These are phyloP conservation scores for Dinomys branickii DNA, from an alignment of 2,113 vertebrate species.

Conservation along the genomic window DNA sequence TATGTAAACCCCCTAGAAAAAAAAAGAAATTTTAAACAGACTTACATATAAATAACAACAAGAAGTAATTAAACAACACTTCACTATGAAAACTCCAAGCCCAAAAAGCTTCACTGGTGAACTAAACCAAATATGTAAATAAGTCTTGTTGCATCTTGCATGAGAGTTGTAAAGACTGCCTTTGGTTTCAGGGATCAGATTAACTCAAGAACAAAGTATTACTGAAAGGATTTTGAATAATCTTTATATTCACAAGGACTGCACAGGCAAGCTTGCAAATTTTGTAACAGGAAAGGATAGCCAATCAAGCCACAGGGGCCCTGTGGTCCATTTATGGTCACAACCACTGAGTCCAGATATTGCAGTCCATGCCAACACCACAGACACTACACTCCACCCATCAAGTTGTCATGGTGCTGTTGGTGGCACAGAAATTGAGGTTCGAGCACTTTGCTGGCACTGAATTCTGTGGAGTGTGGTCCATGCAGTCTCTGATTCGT, in stretches of 20 bases:
- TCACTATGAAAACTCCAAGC: not conserved
- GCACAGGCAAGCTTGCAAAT: not conserved
- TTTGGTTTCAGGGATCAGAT: not conserved
- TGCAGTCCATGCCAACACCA: not conserved
- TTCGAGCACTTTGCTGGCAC: too few species aligned
- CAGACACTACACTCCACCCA: accelerated
- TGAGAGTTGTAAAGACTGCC: not conserved
- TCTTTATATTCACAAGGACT: not conserved
- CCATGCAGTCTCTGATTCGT: not conserved
- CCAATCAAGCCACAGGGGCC: accelerated
- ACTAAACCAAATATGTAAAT: not conserved
- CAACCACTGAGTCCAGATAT: not conserved
- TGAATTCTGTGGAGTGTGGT: not conserved
- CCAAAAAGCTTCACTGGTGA: not conserved
- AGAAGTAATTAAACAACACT: not conserved
- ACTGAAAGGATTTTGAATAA: not conserved
- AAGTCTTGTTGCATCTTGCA: not conserved
- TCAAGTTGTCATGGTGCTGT: not conserved
- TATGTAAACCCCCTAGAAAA: not conserved
- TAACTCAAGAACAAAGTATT: not conserved
- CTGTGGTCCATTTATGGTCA: not conserved
- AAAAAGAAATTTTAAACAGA: not conserved
- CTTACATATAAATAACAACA: not conserved
- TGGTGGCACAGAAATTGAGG: not conserved
- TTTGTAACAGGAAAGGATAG: not conserved